Percentiles rank a stretch among this genome's conserved stretches.
phyloP scores from a whole-genome alignment of 2,113 vertebrate genomes.

The Paratilapia polleni region DNA sequence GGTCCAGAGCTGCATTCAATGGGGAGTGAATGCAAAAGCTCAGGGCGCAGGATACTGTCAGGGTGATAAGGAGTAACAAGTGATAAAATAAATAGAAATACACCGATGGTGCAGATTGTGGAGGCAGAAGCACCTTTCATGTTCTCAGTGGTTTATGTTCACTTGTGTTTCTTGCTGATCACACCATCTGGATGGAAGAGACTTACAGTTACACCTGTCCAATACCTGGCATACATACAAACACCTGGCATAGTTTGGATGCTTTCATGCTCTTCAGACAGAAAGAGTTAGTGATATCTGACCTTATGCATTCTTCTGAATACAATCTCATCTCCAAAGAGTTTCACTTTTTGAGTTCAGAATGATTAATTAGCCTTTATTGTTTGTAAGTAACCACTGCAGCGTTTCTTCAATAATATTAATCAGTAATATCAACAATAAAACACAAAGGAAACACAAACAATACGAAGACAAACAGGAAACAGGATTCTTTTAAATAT shows the following conservation, averaged over 20 bases:
- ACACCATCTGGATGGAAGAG: neutral
- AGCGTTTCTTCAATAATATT: no score
- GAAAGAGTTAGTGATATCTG: neutral
- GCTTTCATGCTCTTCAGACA: fast-evolving
- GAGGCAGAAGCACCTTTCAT: neutral
- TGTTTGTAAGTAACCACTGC: no score
- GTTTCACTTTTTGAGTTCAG: neutral
- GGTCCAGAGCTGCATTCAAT: neutral
- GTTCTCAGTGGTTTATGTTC: neutral
- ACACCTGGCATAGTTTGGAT: neutral
- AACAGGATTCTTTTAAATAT: no score
- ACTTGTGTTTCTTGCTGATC: neutral
- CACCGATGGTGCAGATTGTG: neutral
- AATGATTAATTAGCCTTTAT: no score
- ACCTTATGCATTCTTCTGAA: neutral
- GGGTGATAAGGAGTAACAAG: neutral
- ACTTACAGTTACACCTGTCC: neutral
- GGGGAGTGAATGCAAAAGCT: neutral
- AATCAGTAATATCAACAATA: no score
- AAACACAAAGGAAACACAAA: no score
- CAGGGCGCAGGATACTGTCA: neutral
- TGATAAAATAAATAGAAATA: neutral
- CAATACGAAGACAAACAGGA: no score
- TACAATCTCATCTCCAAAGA: neutral
- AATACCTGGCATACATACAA: neutral